These are phyloP conservation scores for Nemopilema nomurai DNA, from an alignment of 30 jellyfish, hydroid and myxozoan species.

Conservation along the genomic window DNA sequence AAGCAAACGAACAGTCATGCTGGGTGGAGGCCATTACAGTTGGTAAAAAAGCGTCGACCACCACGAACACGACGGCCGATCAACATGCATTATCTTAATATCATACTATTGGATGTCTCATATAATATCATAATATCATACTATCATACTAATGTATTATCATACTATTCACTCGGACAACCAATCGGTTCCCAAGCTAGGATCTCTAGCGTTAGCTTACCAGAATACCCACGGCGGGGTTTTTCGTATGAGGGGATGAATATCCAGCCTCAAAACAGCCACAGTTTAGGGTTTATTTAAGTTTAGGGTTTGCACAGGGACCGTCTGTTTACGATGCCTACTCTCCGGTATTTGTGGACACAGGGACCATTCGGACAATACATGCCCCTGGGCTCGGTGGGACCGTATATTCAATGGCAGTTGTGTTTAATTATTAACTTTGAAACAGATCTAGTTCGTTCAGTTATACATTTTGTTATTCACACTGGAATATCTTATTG, in stretches of 20 bases:
- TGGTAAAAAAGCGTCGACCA: too few species aligned
- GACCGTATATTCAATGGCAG: background rate
- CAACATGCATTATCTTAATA: too few species aligned
- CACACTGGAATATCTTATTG: background rate
- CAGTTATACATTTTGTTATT: background rate
- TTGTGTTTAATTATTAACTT: background rate
- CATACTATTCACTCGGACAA: constrained; percentile 4
- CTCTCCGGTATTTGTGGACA: constrained; percentile 1
- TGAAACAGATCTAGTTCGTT: constrained; percentile 1
- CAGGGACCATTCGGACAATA: constrained; percentile 3
- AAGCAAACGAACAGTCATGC: too few species aligned
- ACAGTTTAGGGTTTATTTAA: too few species aligned
- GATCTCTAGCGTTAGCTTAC: background rate
- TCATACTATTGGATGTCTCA: too few species aligned
- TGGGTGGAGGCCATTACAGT: too few species aligned
- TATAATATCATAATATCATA: too few species aligned
- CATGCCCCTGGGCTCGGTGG: background rate
- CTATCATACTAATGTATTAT: too few species aligned
- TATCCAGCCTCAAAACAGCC: background rate
- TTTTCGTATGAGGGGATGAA: background rate
- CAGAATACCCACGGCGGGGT: background rate
- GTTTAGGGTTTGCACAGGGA: background rate
- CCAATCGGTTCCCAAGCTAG: constrained; percentile 1
- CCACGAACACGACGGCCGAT: background rate
- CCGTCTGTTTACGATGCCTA: background rate